Percentiles rank a stretch among this genome's conserved stretches.
phyloP scores from a whole-genome alignment of 1,140 invertebrate genomes.

The Micrasema minimum region DNA sequence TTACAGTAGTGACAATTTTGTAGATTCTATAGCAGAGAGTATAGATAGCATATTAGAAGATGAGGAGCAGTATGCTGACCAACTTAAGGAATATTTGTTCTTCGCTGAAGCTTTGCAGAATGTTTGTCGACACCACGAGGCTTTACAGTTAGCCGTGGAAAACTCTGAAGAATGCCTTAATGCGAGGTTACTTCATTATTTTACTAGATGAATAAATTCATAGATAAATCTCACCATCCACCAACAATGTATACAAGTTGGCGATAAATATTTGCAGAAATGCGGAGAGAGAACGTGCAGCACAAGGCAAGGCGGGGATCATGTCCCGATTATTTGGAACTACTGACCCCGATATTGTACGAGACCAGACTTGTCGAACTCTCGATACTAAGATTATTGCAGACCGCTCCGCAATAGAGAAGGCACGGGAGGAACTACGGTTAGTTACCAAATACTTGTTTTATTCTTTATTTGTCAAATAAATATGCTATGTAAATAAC shows the following conservation, averaged over 20 bases:
- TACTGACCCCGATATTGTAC: conserved; percentile 82
- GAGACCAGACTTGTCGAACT: conserved; percentile 76
- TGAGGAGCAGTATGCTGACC: conserved; percentile 85
- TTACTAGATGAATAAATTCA: too few species aligned
- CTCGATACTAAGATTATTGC: conserved; percentile 79
- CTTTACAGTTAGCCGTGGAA: conserved; percentile 78
- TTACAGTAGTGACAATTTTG: conserved; percentile 54
- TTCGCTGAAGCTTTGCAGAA: conserved; percentile 79
- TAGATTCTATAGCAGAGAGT: conserved; percentile 80
- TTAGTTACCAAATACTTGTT: background rate
- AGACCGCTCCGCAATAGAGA: conserved; percentile 70
- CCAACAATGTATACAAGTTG: too few species aligned
- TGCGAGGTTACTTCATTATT: conserved; percentile 63
- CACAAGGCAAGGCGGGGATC: conserved; percentile 75
- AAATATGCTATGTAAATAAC: too few species aligned
- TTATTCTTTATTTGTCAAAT: too few species aligned
- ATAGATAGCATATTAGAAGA: conserved; percentile 83
- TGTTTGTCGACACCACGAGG: conserved; percentile 79
- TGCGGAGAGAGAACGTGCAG: conserved; percentile 65
- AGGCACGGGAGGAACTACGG: conserved; percentile 69
- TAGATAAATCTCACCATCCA: too few species aligned
- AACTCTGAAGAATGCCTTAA: conserved; percentile 73
- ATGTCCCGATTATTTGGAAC: conserved; percentile 82
- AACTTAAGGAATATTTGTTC: conserved; percentile 86
- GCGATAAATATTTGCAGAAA: conserved; percentile 58